phyloP scores from a whole-genome alignment of 2,888 invertebrate species.

The Ditula angustiorana region DNA sequence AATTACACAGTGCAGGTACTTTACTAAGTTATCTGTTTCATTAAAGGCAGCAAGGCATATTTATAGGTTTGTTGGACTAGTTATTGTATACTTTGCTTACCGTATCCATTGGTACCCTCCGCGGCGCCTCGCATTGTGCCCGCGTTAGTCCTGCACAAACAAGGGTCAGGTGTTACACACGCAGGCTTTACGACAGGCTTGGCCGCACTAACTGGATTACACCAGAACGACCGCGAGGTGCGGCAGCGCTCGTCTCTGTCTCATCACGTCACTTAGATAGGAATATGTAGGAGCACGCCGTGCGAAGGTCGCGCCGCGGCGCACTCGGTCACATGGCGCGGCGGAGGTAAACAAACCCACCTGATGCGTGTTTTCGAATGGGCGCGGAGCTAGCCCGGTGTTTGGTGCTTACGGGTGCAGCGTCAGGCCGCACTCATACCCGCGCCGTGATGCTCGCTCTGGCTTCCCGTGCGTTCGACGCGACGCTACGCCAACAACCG shows the following conservation, averaged over 20 bases:
- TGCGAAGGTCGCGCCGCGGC: slow-evolving; percentile 49
- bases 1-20: slow-evolving; percentile 14
- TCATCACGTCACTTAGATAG: neutral
- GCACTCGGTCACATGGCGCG: slow-evolving; percentile 61
- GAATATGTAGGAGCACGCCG: slow-evolving; percentile 4
- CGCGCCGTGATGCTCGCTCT: slow-evolving; percentile 2
- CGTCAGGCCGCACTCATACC: slow-evolving; percentile 27
- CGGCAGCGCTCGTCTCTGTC: slow-evolving; percentile 22
- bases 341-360: slow-evolving; percentile 65
- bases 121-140: slow-evolving; percentile 28
- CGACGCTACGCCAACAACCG: slow-evolving; percentile 14
- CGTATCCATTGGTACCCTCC: slow-evolving; percentile 30
- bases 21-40: neutral
- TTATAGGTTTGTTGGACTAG: no score
- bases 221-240: slow-evolving; percentile 47
- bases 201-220: slow-evolving; percentile 56
- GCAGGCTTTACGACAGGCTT: slow-evolving; percentile 22
- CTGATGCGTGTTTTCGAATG: slow-evolving; percentile 51
- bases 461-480: neutral
- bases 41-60: neutral
- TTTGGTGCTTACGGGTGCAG: neutral
- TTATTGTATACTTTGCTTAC: slow-evolving; percentile 6
- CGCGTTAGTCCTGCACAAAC: slow-evolving; percentile 2
- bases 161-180: neutral
- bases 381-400: neutral